phyloP scores from a whole-genome alignment of 2,888 invertebrate genomes.

The Sinohyriopsis cumingii region DNA sequence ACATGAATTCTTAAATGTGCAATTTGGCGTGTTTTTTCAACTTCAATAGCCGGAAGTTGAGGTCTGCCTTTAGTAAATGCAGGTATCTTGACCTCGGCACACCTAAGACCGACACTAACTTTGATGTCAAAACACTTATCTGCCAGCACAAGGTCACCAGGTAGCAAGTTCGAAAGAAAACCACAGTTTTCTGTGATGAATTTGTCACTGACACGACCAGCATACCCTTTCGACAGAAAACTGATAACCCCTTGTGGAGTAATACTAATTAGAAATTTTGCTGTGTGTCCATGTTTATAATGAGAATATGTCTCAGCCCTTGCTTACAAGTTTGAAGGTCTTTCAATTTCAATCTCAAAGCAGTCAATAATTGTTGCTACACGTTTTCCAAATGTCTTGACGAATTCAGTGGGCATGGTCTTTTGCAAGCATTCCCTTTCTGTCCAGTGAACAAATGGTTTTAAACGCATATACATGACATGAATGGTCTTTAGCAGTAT shows the following conservation, averaged over 20 bases:
- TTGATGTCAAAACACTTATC: conserved; percentile 39
- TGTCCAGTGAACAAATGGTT: conserved; percentile 24
- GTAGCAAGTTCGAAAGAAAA: conserved; percentile 26
- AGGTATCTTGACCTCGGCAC: conserved; percentile 36
- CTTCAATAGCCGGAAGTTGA: conserved; percentile 29
- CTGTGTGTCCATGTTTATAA: conserved; percentile 45
- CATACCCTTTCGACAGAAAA: conserved; percentile 48
- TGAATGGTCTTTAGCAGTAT: conserved; percentile 13
- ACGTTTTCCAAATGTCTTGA: conserved; percentile 20
- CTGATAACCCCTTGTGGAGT: conserved; percentile 42
- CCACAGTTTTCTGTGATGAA: conserved; percentile 43
- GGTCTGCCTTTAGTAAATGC: conserved; percentile 34
- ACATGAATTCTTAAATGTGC: conserved; percentile 38
- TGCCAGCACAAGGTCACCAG: conserved; percentile 38
- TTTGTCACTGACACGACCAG: conserved; percentile 46
- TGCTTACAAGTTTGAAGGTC: conserved; percentile 33
- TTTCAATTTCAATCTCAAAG: conserved; percentile 30
- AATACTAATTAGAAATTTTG: conserved; percentile 48
- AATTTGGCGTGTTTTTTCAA: conserved; percentile 32
- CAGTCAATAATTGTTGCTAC: conserved; percentile 32
- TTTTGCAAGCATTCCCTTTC: conserved; percentile 18
- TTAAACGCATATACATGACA: conserved; percentile 18
- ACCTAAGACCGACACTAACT: conserved; percentile 27
- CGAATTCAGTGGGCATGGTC: conserved; percentile 24
- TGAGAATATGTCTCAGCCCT: conserved; percentile 37